These are phyloP conservation scores for Spheniscus humboldti DNA, from an alignment of 2,797 vertebrate species.

Conservation along the genomic window DNA sequence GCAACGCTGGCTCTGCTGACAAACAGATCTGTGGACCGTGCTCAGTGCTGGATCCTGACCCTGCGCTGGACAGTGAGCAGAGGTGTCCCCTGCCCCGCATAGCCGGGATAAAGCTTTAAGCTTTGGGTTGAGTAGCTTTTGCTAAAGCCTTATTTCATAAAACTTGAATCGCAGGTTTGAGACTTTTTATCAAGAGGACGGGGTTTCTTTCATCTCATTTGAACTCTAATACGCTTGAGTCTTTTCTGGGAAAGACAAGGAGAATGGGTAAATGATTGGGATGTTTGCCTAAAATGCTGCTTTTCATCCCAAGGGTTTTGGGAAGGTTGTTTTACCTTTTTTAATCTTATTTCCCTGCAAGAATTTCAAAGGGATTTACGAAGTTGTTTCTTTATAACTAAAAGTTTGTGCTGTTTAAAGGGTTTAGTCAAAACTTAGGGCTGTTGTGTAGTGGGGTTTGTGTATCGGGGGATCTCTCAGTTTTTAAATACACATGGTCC, in stretches of 20 bases:
- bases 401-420: not conserved
- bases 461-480: not conserved
- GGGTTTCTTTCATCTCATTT: not conserved
- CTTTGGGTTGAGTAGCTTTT: slow-evolving; percentile 2
- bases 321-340: not conserved
- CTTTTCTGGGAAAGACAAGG: not conserved
- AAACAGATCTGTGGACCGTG: not conserved
- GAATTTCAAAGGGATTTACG: not conserved
- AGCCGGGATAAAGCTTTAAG: not conserved
- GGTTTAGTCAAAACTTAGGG: not conserved
- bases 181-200: not conserved
- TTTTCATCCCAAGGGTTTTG: not conserved
- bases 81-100: not conserved
- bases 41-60: not conserved
- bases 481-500: not conserved
- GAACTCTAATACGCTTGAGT: not conserved
- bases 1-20: accelerated
- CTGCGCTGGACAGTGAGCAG: not conserved
- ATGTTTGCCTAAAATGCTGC: not conserved
- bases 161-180: not conserved
- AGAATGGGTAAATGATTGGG: not conserved
- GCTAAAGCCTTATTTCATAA: not conserved
- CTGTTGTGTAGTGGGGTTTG: not conserved
- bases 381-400: not conserved
- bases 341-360: not conserved